phyloP scores from a whole-genome alignment of 2,113 vertebrate species.

The Solenodon paradoxus region DNA sequence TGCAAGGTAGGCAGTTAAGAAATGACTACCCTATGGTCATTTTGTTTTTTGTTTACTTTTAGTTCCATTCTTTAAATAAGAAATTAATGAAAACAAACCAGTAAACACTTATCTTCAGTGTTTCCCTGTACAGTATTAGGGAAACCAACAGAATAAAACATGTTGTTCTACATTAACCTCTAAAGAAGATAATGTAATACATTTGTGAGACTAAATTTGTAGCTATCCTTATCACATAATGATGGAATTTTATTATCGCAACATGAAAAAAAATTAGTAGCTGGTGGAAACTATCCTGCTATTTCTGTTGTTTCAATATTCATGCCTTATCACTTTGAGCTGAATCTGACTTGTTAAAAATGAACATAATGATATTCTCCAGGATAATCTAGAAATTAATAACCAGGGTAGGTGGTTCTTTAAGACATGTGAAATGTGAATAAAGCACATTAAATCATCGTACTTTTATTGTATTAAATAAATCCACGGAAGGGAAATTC shows the following conservation, averaged over 20 bases:
- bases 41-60: not conserved
- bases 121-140: not conserved
- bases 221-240: not conserved
- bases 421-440: not conserved
- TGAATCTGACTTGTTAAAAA: constrained; percentile 5
- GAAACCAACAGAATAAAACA: not conserved
- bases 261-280: not conserved
- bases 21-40: not conserved
- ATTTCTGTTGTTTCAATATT: not conserved
- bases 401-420: not conserved
- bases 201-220: not conserved
- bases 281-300: not conserved
- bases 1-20: not conserved
- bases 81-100: constrained; percentile 24
- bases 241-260: not conserved
- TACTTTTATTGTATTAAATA: not conserved
- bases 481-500: not conserved
- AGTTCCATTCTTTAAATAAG: not conserved
- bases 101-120: not conserved
- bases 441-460: not conserved
- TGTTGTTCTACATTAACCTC: not conserved
- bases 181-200: not conserved
- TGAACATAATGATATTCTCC: not conserved
- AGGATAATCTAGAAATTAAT: not conserved
- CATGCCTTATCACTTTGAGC: not conserved